Evolutionary conservation across 2,113 vertebrate species (phyloP), one percentile per base, ranked within the genome.

Genomic region (Nothoprocta perdicaria): DNA sequence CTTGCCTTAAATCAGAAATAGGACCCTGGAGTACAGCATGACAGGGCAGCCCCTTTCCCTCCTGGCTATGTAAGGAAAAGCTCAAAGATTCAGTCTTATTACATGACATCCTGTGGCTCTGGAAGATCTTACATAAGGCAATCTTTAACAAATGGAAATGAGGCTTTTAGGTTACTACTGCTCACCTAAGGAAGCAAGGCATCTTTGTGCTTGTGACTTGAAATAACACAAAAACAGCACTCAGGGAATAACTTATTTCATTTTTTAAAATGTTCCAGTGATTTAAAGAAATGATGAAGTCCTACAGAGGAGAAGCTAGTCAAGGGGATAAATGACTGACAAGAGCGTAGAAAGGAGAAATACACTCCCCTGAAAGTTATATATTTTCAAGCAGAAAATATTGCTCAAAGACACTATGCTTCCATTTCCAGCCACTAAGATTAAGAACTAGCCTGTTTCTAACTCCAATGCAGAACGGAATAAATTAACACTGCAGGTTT

Each of bases 121-220:
- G 67, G 29, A 72, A 2, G n/a, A 67, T 18, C 29, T 7, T 4
- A 1, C 38, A n/a, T 86, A 60, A 81, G 10, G 35, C 62, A 90
- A 76, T 76, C 45, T 40, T 53, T 81, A 79, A 68, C 14, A 90
- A 74, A n/a, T 21, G 40, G n/a, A 80, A 95, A 84, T 8, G 58
- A 73, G 45, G 10, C 58, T 50, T 89, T 26, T 29, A 53, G 35
- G 53, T 40, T 76, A 76, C n/a, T 53, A 53, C 45, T 74, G 57
- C 57, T 74, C 40, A 46, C 29, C 63, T 33, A 66, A 71, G 57
- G 76, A 79, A 53, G n/a, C 18, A 45, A 24, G 40, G 40, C 3
- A 4, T 41, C 58, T 65, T 66, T 27, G n/a, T 13, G 14, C 69
- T 26, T 76, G 21, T 52, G 60, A 76, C 8, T 18, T 38, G 24